Base-by-base conservation (phyloP, 2,113 vertebrate genomes). In the Telmatochromis brachygnathus region DNA sequence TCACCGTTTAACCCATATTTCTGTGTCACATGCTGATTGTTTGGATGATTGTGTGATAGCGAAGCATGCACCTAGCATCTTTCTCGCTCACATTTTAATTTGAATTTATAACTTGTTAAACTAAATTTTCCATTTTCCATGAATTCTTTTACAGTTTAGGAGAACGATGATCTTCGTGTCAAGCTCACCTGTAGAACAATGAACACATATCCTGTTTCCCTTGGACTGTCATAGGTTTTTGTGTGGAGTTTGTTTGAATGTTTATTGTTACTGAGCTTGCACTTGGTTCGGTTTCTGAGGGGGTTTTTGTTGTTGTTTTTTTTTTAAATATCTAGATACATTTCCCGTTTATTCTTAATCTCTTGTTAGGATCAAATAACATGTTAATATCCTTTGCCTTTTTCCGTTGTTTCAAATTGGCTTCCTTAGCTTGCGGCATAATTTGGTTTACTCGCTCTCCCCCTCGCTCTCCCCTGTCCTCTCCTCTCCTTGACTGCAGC, bases 401-500 rank as follows among this genome's bases (percentile, higher is more conserved):
- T 77, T 51, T 3, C 73, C 26, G 17, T 51, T 77, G 26, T 51
- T 77, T 77, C 26, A 51, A 77, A 77, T 51, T 33, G 17, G 45
- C 17, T 77, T 77, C 73, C 26, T 33, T 51, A 51, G 15, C 23
- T 77, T 49, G 23, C 42, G 42, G 70, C 26, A 77, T 77, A 51
- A 75, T 75, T 75, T 77, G 26, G 26, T 30, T 49, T 33, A n/a
- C 82, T 23, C 68, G 5, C 54, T 47, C 55, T 53, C 15, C 45
- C 73, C 10, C 42, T 17, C 77, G 19, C 82, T 47, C 47, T 13
- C n/a, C 60, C 77, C 39, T 51, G 62, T 70, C 42, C 85, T n/a
- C 54, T 49, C 85, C 62, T 80, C 87, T 89, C 91, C 84, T 93
- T 89, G 86, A 91, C 92, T 93, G 89, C 65, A 88, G 91, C 91